These are phyloP conservation scores for Drosophila ochracea DNA, from an alignment of 2,888 invertebrate species.

Conservation along the genomic window DNA sequence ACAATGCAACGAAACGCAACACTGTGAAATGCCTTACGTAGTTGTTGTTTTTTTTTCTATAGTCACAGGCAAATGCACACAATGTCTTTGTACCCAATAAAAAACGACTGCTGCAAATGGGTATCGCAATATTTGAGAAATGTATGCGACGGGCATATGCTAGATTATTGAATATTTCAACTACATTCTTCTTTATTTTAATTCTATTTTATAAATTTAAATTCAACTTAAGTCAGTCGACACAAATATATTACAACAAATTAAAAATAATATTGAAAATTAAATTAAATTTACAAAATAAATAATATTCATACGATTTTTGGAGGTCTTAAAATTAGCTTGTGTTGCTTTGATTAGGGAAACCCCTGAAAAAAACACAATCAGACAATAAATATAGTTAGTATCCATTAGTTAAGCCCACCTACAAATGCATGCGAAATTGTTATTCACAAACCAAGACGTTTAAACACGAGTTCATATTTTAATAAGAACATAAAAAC, in stretches of 20 bases:
- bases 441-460: not conserved
- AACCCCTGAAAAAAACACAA: not conserved
- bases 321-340: fast-evolving
- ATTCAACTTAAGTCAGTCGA: not conserved
- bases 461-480: not conserved
- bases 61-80: slow-evolving; percentile 40
- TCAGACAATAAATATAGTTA: not conserved
- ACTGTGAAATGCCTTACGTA: slow-evolving; percentile 28
- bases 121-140: no score
- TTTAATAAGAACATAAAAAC: not conserved
- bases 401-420: not conserved
- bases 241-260: not conserved
- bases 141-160: not conserved
- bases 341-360: not conserved
- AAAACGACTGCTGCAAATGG: not conserved
- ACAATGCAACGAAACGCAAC: slow-evolving; percentile 13
- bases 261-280: not conserved
- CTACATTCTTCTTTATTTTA: not conserved
- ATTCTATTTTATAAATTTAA: not conserved
- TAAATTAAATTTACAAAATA: not conserved
- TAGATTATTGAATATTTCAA: not conserved
- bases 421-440: no score
- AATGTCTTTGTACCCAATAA: slow-evolving; percentile 18
- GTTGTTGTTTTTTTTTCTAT: slow-evolving; percentile 10
- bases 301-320: not conserved